phyloP scores from a whole-genome alignment of 2,113 vertebrate genomes.

The Lota lota region DNA sequence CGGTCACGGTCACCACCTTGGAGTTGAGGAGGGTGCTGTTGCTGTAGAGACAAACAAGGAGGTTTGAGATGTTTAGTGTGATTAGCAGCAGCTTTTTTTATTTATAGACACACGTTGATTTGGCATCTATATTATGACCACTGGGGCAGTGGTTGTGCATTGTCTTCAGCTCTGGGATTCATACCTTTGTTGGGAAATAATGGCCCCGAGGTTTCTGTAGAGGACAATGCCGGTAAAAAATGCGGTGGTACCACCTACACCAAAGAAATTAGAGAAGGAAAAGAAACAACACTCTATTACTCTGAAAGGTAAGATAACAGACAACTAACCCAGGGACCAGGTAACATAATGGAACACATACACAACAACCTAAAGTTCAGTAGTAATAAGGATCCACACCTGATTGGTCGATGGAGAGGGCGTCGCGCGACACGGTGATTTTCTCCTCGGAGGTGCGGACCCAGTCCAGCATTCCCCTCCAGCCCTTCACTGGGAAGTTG shows the following conservation, averaged over 20 bases:
- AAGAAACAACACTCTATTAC: not conserved
- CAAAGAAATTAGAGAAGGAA: not conserved
- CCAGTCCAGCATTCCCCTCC: slow-evolving; percentile 94
- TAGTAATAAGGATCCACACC: slow-evolving; percentile 68
- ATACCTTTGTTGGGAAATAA: slow-evolving; percentile 90
- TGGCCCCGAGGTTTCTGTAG: slow-evolving; percentile 88
- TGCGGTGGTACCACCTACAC: slow-evolving; percentile 81
- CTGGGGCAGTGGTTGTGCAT: not conserved
- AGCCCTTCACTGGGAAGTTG: slow-evolving; percentile 94
- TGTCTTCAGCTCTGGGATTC: too few species aligned
- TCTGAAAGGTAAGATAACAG: too few species aligned
- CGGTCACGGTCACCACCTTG: slow-evolving; percentile 90
- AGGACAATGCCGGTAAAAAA: slow-evolving; percentile 93
- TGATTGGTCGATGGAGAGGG: slow-evolving; percentile 82
- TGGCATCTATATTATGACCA: not conserved
- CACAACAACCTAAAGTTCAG: not conserved
- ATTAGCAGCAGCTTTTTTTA: not conserved
- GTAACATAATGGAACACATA: not conserved
- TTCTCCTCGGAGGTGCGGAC: slow-evolving; percentile 91
- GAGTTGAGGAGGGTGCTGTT: slow-evolving; percentile 93
- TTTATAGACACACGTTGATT: not conserved
- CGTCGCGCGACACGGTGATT: slow-evolving; percentile 86
- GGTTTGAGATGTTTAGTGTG: too few species aligned
- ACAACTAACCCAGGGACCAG: not conserved
- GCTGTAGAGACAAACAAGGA: slow-evolving; percentile 61